Conservation (phyloP, 2,113 vertebrate genomes). For the Blennius ocellaris region DNA sequence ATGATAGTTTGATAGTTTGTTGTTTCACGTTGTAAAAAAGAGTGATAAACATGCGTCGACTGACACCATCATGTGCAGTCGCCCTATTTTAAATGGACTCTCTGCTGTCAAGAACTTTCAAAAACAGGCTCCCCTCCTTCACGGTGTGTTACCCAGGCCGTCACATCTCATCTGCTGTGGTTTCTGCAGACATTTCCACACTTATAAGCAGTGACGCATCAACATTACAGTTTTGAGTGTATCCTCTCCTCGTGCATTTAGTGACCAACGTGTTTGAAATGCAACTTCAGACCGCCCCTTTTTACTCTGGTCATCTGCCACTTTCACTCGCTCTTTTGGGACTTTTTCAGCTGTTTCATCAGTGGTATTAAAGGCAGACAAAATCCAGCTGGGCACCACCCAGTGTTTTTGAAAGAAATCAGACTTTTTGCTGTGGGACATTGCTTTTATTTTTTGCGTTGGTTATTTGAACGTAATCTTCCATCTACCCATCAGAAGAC, state of each 20-base stretch:
- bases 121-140: slow-evolving; percentile 31
- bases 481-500: slow-evolving; percentile 25
- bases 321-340: slow-evolving; percentile 27
- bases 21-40: neutral
- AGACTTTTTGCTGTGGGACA: slow-evolving; percentile 34
- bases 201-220: slow-evolving; percentile 52
- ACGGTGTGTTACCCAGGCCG: slow-evolving; percentile 42
- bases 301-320: slow-evolving; percentile 20
- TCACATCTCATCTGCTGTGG: slow-evolving; percentile 56
- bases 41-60: slow-evolving; percentile 11
- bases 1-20: slow-evolving; percentile 25
- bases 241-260: slow-evolving; percentile 32
- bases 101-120: slow-evolving; percentile 3
- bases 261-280: slow-evolving; percentile 60
- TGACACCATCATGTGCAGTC: neutral
- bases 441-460: slow-evolving; percentile 37
- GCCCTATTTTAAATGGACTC: slow-evolving; percentile 20
- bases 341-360: slow-evolving; percentile 50
- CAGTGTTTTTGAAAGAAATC: slow-evolving; percentile 43
- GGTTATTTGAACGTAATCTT: slow-evolving; percentile 47
- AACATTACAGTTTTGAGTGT: slow-evolving; percentile 51
- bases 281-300: slow-evolving; percentile 2
- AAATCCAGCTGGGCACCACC: slow-evolving; percentile 53
- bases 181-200: slow-evolving; percentile 47
- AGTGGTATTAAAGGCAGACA: slow-evolving; percentile 34